Percentiles rank a stretch among this genome's conserved stretches.
Conservation (phyloP, 2,797 vertebrate species). For the Thalassophryne amazonica region DNA sequence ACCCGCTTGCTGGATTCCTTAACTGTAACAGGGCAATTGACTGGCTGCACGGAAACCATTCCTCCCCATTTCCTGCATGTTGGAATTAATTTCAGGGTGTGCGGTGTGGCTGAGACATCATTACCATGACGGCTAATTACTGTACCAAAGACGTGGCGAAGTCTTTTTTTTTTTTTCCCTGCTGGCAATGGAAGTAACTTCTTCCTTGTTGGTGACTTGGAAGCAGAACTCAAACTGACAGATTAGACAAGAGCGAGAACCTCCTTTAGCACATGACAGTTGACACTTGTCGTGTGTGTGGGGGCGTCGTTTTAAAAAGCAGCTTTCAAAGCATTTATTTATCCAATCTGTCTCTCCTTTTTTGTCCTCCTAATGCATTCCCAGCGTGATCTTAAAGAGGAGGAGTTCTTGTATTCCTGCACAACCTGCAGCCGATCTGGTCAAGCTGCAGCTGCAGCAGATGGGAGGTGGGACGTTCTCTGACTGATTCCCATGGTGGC, state of each 20-base stretch:
- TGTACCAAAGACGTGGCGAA: slow-evolving; percentile 38
- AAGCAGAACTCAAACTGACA: slow-evolving; percentile 41
- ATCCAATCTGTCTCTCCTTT: too few relatives aligned
- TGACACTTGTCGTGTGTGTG: slow-evolving; percentile 45
- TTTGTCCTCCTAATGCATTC: too few relatives aligned
- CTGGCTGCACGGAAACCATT: slow-evolving; percentile 63
- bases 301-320: slow-evolving; percentile 25
- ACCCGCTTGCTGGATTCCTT: slow-evolving; percentile 79
- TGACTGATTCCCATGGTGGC: slow-evolving; percentile 64
- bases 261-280: slow-evolving; percentile 52
- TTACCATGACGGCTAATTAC: slow-evolving; percentile 76
- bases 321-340: slow-evolving; percentile 28
- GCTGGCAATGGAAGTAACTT: slow-evolving; percentile 48
- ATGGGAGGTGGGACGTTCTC: not conserved
- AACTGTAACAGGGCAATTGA: slow-evolving; percentile 83
- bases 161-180: slow-evolving; percentile 34
- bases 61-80: slow-evolving; percentile 60
- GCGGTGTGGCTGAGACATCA: slow-evolving; percentile 45
- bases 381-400: not conserved
- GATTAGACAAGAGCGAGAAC: slow-evolving; percentile 32
- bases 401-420: not conserved
- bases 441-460: not conserved
- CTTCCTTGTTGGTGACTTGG: slow-evolving; percentile 48
- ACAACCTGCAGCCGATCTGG: not conserved
- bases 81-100: slow-evolving; percentile 70